phyloP scores from a whole-genome alignment of 2,113 vertebrate species.

The Heterotilapia buettikoferi region DNA sequence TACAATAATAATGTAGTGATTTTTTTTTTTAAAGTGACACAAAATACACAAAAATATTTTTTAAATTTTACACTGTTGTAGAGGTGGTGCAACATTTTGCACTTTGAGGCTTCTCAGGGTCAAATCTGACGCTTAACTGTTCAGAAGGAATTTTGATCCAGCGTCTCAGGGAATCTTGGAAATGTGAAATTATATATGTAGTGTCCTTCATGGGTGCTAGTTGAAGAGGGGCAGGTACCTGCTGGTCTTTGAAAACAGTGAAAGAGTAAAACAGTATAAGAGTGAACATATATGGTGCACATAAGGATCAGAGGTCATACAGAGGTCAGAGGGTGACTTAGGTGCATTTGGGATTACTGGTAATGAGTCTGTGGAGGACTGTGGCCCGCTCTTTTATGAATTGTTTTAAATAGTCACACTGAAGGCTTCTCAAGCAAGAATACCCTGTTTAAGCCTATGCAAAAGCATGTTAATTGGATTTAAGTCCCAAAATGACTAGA shows the following conservation, averaged over 20 bases:
- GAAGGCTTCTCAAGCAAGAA: not conserved
- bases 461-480: not conserved
- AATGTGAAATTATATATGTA: not conserved
- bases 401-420: not conserved
- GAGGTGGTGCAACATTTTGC: not conserved
- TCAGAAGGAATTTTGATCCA: not conserved
- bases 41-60: not conserved
- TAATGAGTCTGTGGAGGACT: not conserved
- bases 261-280: not conserved
- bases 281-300: not conserved
- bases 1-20: not conserved
- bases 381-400: accelerated
- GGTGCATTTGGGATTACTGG: not conserved
- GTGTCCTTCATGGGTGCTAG: not conserved
- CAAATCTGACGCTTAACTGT: not conserved
- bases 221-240: not conserved
- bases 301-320: not conserved
- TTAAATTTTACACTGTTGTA: not conserved
- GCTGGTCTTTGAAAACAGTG: not conserved
- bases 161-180: not conserved
- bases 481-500: not conserved
- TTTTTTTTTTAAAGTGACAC: not conserved
- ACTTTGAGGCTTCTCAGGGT: not conserved
- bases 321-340: not conserved
- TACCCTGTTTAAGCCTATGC: not conserved